Base-by-base conservation (phyloP, 2,888 invertebrate species). In the Ichneumoninae sp. region DNA sequence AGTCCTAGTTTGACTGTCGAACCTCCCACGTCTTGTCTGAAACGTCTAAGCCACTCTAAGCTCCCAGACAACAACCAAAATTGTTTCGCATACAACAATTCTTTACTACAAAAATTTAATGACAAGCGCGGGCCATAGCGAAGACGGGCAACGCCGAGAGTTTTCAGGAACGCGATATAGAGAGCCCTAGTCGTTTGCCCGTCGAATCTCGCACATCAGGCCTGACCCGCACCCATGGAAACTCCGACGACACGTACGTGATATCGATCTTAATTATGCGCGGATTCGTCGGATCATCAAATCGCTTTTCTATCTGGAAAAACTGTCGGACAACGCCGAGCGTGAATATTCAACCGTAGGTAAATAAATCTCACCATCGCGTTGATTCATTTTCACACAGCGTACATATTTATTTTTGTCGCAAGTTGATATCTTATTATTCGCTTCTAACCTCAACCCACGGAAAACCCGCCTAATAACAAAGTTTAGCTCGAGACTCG, bases 401-500 rank as follows among this genome's bases (percentile, higher is more conserved):
- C 26, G 0, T 13, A 57, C 13, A 10, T 3, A 57, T 57, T 47
- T 2, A 22, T 57, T 26, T 22, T 10, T 13, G 10, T 13, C 22
- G 26, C 10, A 10, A 13, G 26, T 3, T 57, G 22, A 8, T 26
- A 36, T n/a, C n/a, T 62, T n/a, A 36, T 62, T n/a, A 7, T 36
- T 36, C 36, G n/a, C 62, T n/a, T 62, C 19, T 62, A 62, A 62
- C 62, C 62, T 62, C 62, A 62, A 62, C 7, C 62, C 16, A 30
- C 7, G 3, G 33, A 62, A n/a, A 62, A 62, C 6, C 33, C 26
- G 40, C 4, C 30, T 13, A 33, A 62, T 33, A 30, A 19, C 16
- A n/a, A 33, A 62, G 7, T 16, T 30, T 7, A 16, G 6, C 7
- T n/a, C 16, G 6, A 62, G 13, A 30, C 1, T 36, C 16, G 62